These are phyloP conservation scores for Crepidodera aurea DNA, from an alignment of 2,888 invertebrate genomes.

Conservation along the genomic window DNA sequence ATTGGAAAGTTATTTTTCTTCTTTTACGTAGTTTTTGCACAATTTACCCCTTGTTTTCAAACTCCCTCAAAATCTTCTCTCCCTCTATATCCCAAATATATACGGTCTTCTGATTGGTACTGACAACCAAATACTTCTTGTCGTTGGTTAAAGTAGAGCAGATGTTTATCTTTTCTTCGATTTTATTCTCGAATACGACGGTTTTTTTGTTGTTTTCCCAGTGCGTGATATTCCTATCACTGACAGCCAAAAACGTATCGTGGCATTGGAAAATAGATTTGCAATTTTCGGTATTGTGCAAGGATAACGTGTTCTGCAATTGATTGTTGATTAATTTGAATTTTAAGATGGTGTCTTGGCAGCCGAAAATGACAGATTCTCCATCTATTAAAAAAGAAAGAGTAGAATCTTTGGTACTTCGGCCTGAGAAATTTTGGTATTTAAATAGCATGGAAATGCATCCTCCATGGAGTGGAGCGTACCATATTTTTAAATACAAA, in stretches of 20 bases:
- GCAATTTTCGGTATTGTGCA: slow-evolving; percentile 24
- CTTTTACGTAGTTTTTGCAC: too few relatives aligned
- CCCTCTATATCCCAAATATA: slow-evolving; percentile 57
- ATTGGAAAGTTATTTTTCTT: too few relatives aligned
- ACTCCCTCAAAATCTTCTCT: slow-evolving; percentile 34
- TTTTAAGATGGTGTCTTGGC: slow-evolving; percentile 31
- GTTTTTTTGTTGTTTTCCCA: slow-evolving; percentile 24
- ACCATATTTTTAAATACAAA: too few relatives aligned
- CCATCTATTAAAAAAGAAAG: slow-evolving; percentile 6
- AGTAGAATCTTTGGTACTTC: too few relatives aligned
- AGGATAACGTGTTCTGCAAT: background rate
- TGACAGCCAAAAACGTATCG: slow-evolving; percentile 32
- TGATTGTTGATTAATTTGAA: slow-evolving; percentile 21
- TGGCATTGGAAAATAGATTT: slow-evolving; percentile 33
- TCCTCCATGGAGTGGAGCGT: too few relatives aligned
- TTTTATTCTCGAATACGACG: slow-evolving; percentile 12
- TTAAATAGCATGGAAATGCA: too few relatives aligned
- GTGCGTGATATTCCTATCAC: slow-evolving; percentile 31
- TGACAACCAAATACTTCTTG: slow-evolving; percentile 59
- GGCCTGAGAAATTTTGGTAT: too few relatives aligned
- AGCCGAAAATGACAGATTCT: slow-evolving; percentile 27
- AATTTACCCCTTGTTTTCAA: slow-evolving; percentile 50
- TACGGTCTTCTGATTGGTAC: slow-evolving; percentile 59
- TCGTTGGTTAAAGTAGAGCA: slow-evolving; percentile 52
- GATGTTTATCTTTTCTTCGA: slow-evolving; percentile 26